Evolutionary conservation across 2,888 invertebrate species (phyloP).

Genomic region (Sphecodes monilicornis): DNA sequence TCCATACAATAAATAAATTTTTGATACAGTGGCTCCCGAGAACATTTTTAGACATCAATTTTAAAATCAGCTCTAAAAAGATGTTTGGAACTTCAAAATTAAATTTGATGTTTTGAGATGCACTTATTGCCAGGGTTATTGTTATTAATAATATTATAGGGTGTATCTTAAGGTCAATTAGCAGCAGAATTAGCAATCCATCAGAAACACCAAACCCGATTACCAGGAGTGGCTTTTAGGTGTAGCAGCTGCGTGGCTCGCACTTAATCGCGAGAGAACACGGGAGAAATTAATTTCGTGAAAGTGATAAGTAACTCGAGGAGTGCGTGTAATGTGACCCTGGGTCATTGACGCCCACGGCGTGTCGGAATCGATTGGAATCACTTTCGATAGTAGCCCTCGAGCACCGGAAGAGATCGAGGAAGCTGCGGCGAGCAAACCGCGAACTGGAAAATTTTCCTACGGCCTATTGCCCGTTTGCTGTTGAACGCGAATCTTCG

Average conservation of each 20-base stretch:
- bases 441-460: slow-evolving; percentile 31
- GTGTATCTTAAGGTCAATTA: too few relatives aligned
- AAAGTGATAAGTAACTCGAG: slow-evolving; percentile 68
- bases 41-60: too few relatives aligned
- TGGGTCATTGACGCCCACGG: slow-evolving; percentile 47
- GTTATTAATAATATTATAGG: too few relatives aligned
- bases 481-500: not conserved
- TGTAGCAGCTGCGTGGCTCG: slow-evolving; percentile 35
- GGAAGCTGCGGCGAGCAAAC: slow-evolving; percentile 41
- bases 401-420: slow-evolving; percentile 39
- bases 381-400: slow-evolving; percentile 52
- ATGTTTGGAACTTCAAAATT: too few relatives aligned
- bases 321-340: slow-evolving; percentile 56
- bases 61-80: too few relatives aligned
- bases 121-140: too few relatives aligned
- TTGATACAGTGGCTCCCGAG: too few relatives aligned
- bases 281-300: slow-evolving; percentile 67
- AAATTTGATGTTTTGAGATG: too few relatives aligned
- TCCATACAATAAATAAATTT: too few relatives aligned
- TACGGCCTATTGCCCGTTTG: not conserved
- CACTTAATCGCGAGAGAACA: slow-evolving; percentile 29
- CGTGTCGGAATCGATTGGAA: slow-evolving; percentile 47
- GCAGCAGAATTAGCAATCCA: too few relatives aligned
- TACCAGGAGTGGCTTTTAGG: slow-evolving; percentile 27
- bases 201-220: too few relatives aligned